These are phyloP conservation scores for Lathamus discolor DNA, from an alignment of 2,113 vertebrate genomes.

Conservation along the genomic window DNA sequence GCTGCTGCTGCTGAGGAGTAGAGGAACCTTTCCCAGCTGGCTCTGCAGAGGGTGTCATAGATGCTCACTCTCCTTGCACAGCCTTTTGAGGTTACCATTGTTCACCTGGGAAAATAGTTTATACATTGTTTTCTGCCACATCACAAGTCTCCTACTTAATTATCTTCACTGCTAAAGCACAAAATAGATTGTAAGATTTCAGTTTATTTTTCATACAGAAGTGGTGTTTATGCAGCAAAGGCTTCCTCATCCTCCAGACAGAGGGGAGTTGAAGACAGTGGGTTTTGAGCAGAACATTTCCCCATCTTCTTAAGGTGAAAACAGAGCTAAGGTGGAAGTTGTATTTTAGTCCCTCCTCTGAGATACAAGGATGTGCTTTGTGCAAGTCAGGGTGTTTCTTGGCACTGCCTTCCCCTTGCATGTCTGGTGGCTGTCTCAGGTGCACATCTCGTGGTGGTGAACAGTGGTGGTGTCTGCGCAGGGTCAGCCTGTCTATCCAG, in stretches of 20 bases:
- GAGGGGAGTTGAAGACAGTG: background rate
- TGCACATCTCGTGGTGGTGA: background rate
- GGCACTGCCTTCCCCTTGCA: background rate
- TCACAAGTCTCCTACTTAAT: background rate
- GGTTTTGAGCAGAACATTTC: background rate
- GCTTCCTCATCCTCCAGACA: background rate
- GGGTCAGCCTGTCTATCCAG: background rate
- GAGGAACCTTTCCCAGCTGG: background rate
- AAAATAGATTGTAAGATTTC: background rate
- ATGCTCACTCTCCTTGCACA: background rate
- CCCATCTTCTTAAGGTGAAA: background rate
- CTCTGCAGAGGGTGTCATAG: background rate
- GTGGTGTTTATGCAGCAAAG: constrained; percentile 33
- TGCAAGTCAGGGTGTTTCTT: background rate
- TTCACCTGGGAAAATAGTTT: constrained; percentile 1
- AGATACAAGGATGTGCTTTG: background rate
- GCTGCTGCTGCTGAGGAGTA: background rate
- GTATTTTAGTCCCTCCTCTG: background rate
- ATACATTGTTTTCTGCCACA: constrained; percentile 15
- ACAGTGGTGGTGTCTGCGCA: background rate
- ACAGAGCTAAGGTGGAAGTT: background rate
- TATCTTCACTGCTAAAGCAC: background rate
- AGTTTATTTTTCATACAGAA: constrained; percentile 19
- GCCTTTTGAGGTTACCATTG: background rate
- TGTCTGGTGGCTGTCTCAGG: background rate